Base-by-base conservation (phyloP, 2,113 vertebrate species). In the Aphyosemion australe region DNA sequence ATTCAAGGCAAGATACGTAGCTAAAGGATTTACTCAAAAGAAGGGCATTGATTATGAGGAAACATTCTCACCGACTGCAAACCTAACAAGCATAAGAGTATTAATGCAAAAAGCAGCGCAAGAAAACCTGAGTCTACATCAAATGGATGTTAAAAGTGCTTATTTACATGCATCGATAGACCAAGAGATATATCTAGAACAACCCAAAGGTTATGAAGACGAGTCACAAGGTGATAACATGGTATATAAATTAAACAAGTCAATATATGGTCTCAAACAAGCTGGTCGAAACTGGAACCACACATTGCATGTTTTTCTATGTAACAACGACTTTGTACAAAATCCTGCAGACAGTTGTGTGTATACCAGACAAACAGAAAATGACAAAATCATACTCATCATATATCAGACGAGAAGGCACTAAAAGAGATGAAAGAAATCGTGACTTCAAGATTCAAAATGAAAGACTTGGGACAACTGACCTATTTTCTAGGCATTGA, bases 131-230 rank as follows among this genome's bases (percentile, higher is more conserved):
- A n/a, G n/a, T n/a, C n/a, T n/a, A n/a, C n/a, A n/a, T n/a, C n/a
- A n/a, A n/a, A n/a, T n/a, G n/a, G n/a, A n/a, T n/a, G n/a, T n/a
- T n/a, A n/a, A n/a, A n/a, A n/a, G n/a, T n/a, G n/a, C n/a, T n/a
- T n/a, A n/a, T n/a, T n/a, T n/a, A n/a, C n/a, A n/a, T n/a, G n/a
- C n/a, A n/a, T n/a, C n/a, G n/a, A n/a, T n/a, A n/a, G n/a, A n/a
- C n/a, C n/a, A n/a, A n/a, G n/a, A n/a, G n/a, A 5, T 65, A 1
- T 61, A 65, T 2, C 10, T 72, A 2, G 47, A 37, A 1, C 59
- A 75, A 52, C 70, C 70, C 12, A 21, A 60, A 26, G 54, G 54
- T 8, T 65, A 65, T 53, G 18, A 52, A 16, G 20, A 10, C 20
- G 8, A 9, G 8, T n/a, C 32, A n/a, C 13, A 9, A 0, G 47